A percentile compares a stretch with the other conserved stretches of the same genome.
phyloP scores from a whole-genome alignment of 2,888 invertebrate species.

The Colostygia pectinataria region DNA sequence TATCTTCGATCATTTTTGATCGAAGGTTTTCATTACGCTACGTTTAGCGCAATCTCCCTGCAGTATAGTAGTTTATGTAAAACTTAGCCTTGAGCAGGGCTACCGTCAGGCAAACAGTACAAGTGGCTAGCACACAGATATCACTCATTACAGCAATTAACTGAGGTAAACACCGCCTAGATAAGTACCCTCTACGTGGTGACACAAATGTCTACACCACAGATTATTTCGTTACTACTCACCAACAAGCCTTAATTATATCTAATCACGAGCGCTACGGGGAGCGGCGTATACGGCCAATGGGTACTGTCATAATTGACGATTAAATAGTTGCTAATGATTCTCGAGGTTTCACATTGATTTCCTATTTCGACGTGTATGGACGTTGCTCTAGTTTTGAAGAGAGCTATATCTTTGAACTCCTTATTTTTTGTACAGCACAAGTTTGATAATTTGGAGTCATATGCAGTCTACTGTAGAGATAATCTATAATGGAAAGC shows the following conservation, averaged over 20 bases:
- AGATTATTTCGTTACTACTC: conserved; percentile 13
- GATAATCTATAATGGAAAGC: no score
- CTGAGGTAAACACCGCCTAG: conserved; percentile 69
- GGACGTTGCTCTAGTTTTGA: not conserved
- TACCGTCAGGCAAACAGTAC: conserved; percentile 62
- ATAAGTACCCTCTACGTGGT: conserved; percentile 44
- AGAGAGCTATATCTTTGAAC: no score
- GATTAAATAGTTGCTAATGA: conserved; percentile 24
- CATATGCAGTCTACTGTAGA: no score
- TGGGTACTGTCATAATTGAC: conserved; percentile 16
- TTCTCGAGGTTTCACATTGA: conserved; percentile 23
- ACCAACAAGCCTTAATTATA: conserved; percentile 6
- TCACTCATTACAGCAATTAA: conserved; percentile 77
- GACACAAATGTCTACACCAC: conserved; percentile 32
- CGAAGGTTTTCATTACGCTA: no score
- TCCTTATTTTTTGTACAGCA: no score
- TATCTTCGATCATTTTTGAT: no score
- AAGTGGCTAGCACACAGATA: conserved; percentile 68
- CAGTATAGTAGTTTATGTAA: no score
- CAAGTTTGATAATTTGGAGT: no score
- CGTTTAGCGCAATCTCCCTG: no score
- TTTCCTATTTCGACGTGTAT: conserved; percentile 8
- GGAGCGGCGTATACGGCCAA: no score
- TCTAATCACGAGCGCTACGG: conserved; percentile 2
- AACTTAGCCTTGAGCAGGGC: conserved; percentile 51